Base-by-base conservation (phyloP, 2,888 invertebrate species). In the Theodoxus fluviatilis region DNA sequence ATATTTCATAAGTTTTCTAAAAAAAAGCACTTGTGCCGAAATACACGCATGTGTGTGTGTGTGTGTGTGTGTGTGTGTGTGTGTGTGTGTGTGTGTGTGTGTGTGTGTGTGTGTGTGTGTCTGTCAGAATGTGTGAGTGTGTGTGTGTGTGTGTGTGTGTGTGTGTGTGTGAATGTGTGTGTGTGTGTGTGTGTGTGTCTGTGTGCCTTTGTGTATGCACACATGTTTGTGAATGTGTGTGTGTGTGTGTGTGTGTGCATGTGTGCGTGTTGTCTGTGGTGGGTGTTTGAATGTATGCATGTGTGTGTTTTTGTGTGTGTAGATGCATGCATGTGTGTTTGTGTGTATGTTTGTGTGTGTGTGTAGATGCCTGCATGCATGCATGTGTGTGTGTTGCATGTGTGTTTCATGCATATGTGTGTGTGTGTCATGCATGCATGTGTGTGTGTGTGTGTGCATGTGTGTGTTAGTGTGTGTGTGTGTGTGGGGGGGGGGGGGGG, bases 61-160 rank as follows among this genome's bases (percentile, higher is more conserved):
- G 18, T 66, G 35, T 65, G 40, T 28, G n/a, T 65, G 31, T 61
- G 22, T 61, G 71, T 78, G 83, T 78, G 85, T 85, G 68, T 68
- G 73, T 49, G 47, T 28, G 31, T 38, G 22, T 9, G n/a, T 15
- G 28, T 31, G 40, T 38, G 49, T 9, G 9, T 15, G 31, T 22
- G 18, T 4, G 1, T 1, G 28, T 37, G 22, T 63, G 22, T 25
- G 15, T 4, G 35, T 43, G 57, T n/a, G n/a, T n/a, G n/a, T n/a
- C n/a, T n/a, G n/a, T n/a, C n/a, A n/a, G n/a, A n/a, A n/a, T 28
- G 22, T 59, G 25, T 35, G 18, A 35, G 18, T 63, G 6, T 37
- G 0, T 28, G 15, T 67, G 22, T 49, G 4, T 67, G 1, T 18
- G 3, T 67, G n/a, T 49, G n/a, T 63, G 12, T 63, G 9, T 31